A percentile compares a stretch with the other conserved stretches of the same genome.
Conservation (phyloP, 1,140 invertebrate species). For the Leptopilina boulardi region DNA sequence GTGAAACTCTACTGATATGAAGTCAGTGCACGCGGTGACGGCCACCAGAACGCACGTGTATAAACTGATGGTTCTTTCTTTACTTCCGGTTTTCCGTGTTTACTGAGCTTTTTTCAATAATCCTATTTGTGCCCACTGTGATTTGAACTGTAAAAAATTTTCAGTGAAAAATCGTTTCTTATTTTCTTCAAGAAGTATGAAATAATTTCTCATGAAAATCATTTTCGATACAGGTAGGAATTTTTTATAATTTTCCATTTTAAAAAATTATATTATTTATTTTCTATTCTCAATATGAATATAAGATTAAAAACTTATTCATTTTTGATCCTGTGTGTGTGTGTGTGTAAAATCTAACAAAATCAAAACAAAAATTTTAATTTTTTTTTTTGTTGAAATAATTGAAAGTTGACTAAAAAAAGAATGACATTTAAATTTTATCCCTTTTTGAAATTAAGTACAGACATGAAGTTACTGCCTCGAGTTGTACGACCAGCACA, state of each 20-base stretch:
- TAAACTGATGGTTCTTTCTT: slow-evolving; percentile 6
- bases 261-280: not conserved
- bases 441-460: not conserved
- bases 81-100: slow-evolving; percentile 29
- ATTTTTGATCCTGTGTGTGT: too few relatives aligned
- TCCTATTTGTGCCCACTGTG: not conserved
- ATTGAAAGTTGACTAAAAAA: not conserved
- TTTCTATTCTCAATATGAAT: too few relatives aligned
- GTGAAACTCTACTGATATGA: slow-evolving; percentile 50
- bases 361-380: too few relatives aligned
- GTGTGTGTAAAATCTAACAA: too few relatives aligned
- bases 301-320: too few relatives aligned
- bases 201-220: slow-evolving; percentile 3
- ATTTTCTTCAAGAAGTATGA: not conserved
- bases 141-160: not conserved
- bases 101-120: slow-evolving; percentile 1
- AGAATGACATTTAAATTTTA: not conserved
- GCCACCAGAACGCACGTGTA: slow-evolving; percentile 60
- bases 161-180: not conserved
- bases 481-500: not conserved
- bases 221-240: slow-evolving; percentile 6
- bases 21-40: slow-evolving; percentile 73
- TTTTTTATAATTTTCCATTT: not conserved
- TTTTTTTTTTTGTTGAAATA: not conserved
- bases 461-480: slow-evolving; percentile 2